Evolutionary conservation across 2,888 invertebrate genomes (phyloP).

Genomic region (Ptychoptera albimana): DNA sequence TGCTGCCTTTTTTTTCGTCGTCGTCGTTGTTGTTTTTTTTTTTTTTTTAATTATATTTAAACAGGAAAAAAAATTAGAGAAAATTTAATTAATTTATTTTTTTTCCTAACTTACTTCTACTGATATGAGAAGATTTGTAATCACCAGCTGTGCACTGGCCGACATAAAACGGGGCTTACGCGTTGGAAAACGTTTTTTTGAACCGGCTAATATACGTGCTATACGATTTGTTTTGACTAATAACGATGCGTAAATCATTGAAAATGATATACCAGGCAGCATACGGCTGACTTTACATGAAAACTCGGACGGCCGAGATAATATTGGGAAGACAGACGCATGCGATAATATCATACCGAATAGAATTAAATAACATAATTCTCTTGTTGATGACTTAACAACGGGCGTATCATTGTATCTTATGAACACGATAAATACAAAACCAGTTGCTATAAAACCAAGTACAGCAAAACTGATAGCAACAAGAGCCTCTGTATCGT

Average conservation of each 20-base stretch:
- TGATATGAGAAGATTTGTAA: slow-evolving; percentile 44
- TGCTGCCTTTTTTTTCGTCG: neutral
- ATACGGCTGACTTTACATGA: slow-evolving; percentile 40
- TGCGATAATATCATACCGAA: slow-evolving; percentile 40
- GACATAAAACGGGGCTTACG: slow-evolving; percentile 50
- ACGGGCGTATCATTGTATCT: slow-evolving; percentile 58
- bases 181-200: slow-evolving; percentile 53
- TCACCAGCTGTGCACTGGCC: slow-evolving; percentile 39
- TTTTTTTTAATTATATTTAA: no score
- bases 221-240: slow-evolving; percentile 66
- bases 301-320: slow-evolving; percentile 41
- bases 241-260: slow-evolving; percentile 56
- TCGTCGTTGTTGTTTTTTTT: no score
- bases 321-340: slow-evolving; percentile 44
- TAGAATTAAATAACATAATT: slow-evolving; percentile 54
- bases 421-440: slow-evolving; percentile 44
- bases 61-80: no score
- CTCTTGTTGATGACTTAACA: slow-evolving; percentile 51
- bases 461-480: slow-evolving; percentile 40
- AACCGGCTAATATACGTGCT: slow-evolving; percentile 54
- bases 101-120: slow-evolving; percentile 32
- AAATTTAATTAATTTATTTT: no score
- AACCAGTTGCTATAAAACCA: slow-evolving; percentile 45
- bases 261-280: slow-evolving; percentile 47
- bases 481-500: slow-evolving; percentile 43